These are phyloP conservation scores for Ectropis grisescens DNA, from an alignment of 1,140 invertebrate genomes.

Conservation along the genomic window DNA sequence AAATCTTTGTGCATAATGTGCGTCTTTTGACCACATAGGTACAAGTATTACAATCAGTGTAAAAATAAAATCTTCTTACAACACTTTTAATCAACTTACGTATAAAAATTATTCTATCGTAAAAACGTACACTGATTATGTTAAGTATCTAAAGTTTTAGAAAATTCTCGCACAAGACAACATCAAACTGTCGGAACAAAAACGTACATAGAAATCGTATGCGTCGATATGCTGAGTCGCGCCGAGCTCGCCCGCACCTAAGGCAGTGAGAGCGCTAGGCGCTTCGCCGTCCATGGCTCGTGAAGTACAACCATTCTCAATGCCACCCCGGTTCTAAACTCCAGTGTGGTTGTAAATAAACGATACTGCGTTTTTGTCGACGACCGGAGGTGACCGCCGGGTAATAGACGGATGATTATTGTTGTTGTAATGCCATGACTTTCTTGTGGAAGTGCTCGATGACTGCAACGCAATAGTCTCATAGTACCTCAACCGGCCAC, in stretches of 20 bases:
- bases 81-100: conserved; percentile 38
- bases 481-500: conserved; percentile 84
- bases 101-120: conserved; percentile 42
- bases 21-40: conserved; percentile 24
- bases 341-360: conserved; percentile 76
- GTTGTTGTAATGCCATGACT: conserved; percentile 85
- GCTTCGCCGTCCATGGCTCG: conserved; percentile 6
- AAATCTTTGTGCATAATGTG: conserved; percentile 40
- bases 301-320: conserved; percentile 8
- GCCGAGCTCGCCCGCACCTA: conserved; percentile 7
- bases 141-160: conserved; percentile 22
- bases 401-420: conserved; percentile 76
- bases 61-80: conserved; percentile 43
- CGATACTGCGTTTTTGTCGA: conserved; percentile 79
- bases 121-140: conserved; percentile 28
- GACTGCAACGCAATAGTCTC: conserved; percentile 87
- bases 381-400: conserved; percentile 73
- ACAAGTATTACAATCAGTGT: conserved; percentile 27
- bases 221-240: conserved; percentile 37
- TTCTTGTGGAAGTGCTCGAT: conserved; percentile 84
- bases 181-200: conserved; percentile 44
- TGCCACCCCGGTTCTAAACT: conserved; percentile 32
- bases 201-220: conserved; percentile 27
- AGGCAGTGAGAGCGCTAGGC: conserved; percentile 4
- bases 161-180: conserved; percentile 37